These are phyloP conservation scores for Chionomys nivalis DNA, from an alignment of 2,113 vertebrate genomes.

Conservation along the genomic window DNA sequence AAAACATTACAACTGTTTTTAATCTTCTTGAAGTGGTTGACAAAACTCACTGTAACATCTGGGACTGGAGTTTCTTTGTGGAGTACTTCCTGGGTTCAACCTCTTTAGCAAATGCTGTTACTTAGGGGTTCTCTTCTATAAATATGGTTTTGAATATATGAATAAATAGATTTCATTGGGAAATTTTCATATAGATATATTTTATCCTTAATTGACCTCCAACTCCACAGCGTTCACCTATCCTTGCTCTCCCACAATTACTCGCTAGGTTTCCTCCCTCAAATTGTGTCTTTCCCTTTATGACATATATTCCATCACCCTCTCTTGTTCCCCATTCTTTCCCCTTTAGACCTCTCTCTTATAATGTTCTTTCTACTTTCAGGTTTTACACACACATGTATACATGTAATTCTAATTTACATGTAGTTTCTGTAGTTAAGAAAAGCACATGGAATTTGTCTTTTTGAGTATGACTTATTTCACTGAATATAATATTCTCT, in stretches of 20 bases:
- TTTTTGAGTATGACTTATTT: neutral
- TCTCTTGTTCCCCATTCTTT: neutral
- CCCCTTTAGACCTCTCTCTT: neutral
- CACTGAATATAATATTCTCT: neutral
- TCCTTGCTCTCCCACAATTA: neutral
- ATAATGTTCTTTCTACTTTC: neutral
- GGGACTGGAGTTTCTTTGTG: neutral
- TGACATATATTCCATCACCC: neutral
- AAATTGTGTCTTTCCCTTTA: neutral
- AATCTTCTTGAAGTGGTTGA: neutral
- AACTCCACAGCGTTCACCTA: neutral
- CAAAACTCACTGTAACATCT: neutral
- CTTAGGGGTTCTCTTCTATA: neutral
- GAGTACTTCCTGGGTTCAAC: neutral
- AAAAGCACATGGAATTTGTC: neutral
- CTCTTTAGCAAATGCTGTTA: neutral
- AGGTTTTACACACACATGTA: neutral
- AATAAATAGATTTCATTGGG: neutral
- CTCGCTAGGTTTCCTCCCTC: neutral
- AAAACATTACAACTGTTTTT: neutral
- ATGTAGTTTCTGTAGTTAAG: neutral
- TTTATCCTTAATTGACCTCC: neutral
- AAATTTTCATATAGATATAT: neutral
- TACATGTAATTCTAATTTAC: neutral
- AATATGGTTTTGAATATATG: neutral